phyloP scores from a whole-genome alignment of 1,140 invertebrate species.

The Caenorhabditis inopinata region DNA sequence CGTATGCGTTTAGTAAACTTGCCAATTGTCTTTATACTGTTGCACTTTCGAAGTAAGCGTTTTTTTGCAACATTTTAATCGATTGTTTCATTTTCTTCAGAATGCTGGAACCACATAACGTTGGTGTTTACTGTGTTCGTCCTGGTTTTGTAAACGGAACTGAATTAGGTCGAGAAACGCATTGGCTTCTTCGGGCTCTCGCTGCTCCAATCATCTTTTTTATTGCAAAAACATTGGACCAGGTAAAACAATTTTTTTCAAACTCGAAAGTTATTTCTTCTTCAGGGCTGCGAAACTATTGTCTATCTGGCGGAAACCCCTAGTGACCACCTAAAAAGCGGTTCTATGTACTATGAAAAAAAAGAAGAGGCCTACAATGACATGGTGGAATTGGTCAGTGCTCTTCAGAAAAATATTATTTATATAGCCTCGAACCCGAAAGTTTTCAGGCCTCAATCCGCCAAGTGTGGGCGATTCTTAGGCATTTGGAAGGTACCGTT shows the following conservation, averaged over 20 bases:
- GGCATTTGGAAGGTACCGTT: background rate
- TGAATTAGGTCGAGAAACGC: conserved; percentile 46
- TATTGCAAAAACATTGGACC: background rate
- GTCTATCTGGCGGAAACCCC: conserved; percentile 7
- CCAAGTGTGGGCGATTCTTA: conserved; percentile 3
- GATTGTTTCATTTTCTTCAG: background rate
- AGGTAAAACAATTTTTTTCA: background rate
- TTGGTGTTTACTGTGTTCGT: conserved; percentile 33
- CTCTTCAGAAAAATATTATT: background rate
- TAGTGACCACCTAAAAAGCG: background rate
- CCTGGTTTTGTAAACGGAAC: conserved; percentile 42
- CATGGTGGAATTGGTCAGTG: background rate
- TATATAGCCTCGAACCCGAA: background rate
- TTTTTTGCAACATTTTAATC: background rate
- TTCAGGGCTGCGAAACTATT: conserved; percentile 17
- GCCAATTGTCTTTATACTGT: conserved; percentile 41
- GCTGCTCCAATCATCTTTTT: conserved; percentile 46
- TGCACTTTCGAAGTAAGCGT: conserved; percentile 38
- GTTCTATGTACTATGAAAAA: conserved; percentile 22
- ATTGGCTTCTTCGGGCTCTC: conserved; percentile 34
- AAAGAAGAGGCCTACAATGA: conserved; percentile 2
- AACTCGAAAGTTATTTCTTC: background rate
- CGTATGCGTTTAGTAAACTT: conserved; percentile 46
- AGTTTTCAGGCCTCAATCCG: background rate
- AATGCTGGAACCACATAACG: conserved; percentile 23